Conservation (phyloP, 2,888 invertebrate genomes). For the Augochlorella aurata region DNA sequence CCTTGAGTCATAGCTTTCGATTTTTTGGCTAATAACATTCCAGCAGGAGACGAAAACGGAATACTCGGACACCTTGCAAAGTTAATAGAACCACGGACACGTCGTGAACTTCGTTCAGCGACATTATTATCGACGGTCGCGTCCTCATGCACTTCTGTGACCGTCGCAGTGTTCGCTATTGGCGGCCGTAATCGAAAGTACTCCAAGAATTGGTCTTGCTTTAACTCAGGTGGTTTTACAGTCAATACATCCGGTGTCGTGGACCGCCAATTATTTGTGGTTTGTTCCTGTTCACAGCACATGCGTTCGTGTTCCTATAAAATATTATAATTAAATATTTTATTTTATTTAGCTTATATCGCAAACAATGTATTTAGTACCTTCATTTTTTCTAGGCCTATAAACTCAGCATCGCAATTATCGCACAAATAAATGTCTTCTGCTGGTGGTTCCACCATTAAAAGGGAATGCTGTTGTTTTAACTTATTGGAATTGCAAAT, state of each 20-base stretch:
- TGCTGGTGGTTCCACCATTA: conserved; percentile 84
- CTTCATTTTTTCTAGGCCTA: conserved; percentile 84
- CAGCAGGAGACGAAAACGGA: conserved; percentile 84
- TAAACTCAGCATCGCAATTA: conserved; percentile 89
- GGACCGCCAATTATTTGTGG: conserved; percentile 81
- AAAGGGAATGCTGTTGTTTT: conserved; percentile 80
- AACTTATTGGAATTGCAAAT: conserved; percentile 65
- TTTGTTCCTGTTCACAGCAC: conserved; percentile 80
- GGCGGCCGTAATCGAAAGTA: conserved; percentile 81
- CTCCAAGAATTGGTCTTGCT: conserved; percentile 82
- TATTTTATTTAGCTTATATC: not conserved
- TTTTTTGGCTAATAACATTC: conserved; percentile 82
- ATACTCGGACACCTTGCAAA: conserved; percentile 83
- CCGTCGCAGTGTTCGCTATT: conserved; percentile 53
- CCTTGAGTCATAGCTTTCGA: conserved; percentile 82
- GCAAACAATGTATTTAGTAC: conserved; percentile 73
- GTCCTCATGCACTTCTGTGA: conserved; percentile 14
- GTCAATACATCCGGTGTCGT: conserved; percentile 73
- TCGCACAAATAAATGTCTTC: conserved; percentile 89
- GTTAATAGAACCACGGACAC: conserved; percentile 81
- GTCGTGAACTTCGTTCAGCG: conserved; percentile 77
- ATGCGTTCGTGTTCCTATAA: conserved; percentile 79
- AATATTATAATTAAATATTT: conserved; percentile 16
- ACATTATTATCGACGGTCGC: conserved; percentile 32
- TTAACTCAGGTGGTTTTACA: conserved; percentile 70